Conservation (phyloP, 2,888 invertebrate genomes). For the Nyleta sp. region DNA sequence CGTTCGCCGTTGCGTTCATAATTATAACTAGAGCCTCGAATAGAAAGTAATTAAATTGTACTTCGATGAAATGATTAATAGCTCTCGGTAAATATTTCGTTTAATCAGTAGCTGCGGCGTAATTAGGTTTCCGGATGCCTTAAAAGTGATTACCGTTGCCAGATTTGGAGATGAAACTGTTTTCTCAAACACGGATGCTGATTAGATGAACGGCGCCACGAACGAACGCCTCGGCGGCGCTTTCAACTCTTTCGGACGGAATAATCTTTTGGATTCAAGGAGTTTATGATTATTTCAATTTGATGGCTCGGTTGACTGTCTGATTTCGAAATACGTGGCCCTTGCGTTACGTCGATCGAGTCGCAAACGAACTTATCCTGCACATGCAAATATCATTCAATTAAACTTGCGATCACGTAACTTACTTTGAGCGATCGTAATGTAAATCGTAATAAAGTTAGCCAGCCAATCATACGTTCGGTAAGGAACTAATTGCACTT, state of each 20-base stretch:
- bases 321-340: conserved; percentile 8
- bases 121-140: neutral
- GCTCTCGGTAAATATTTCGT: conserved; percentile 22
- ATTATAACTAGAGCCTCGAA: neutral
- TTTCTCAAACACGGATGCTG: neutral
- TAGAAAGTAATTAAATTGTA: conserved; percentile 29
- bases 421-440: conserved; percentile 35
- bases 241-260: no score
- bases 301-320: no score
- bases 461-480: conserved; percentile 16
- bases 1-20: conserved; percentile 14
- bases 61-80: conserved; percentile 33
- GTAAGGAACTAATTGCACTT: conserved; percentile 30
- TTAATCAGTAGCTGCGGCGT: conserved; percentile 18
- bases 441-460: conserved; percentile 35
- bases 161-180: neutral
- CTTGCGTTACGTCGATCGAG: neutral
- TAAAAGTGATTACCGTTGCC: neutral
- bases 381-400: conserved; percentile 27
- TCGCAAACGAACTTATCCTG: conserved; percentile 14
- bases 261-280: no score
- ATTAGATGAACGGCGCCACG: neutral
- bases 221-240: no score
- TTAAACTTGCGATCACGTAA: conserved; percentile 32
- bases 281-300: no score